phyloP scores from a whole-genome alignment of 2,797 vertebrate genomes.

The Meriones psammophilus region DNA sequence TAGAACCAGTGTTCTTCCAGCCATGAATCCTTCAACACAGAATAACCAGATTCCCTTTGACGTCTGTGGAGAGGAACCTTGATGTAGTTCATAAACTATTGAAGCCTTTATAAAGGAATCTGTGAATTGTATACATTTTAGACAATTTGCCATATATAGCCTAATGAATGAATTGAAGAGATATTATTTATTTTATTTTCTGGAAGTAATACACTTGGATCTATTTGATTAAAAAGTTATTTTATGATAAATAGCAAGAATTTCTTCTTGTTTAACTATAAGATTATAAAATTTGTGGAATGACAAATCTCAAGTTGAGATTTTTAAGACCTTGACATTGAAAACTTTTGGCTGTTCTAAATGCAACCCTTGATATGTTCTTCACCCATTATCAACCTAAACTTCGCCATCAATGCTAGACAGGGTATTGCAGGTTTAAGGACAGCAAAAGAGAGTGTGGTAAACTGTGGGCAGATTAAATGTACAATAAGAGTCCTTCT shows the following conservation, averaged over 20 bases:
- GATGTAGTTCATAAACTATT: not conserved
- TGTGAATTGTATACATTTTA: not conserved
- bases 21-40: not conserved
- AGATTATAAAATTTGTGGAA: not conserved
- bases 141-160: not conserved
- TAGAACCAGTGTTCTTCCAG: not conserved
- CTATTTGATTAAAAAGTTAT: not conserved
- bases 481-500: not conserved
- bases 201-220: not conserved
- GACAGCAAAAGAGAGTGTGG: not conserved
- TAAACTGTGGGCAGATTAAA: not conserved
- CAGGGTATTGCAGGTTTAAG: not conserved
- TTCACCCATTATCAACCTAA: slow-evolving; percentile 40
- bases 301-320: not conserved
- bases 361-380: not conserved
- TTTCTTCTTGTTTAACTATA: slow-evolving; percentile 11
- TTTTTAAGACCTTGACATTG: slow-evolving; percentile 18
- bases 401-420: slow-evolving; percentile 4
- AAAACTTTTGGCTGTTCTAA: not conserved
- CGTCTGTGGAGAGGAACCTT: not conserved
- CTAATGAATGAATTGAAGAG: not conserved
- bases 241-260: not conserved
- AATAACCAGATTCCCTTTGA: not conserved
- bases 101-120: slow-evolving; percentile 23
- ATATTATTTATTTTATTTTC: slow-evolving; percentile 12